Conservation (phyloP, 2,113 vertebrate genomes). For the Tachuris rubrigastra region DNA sequence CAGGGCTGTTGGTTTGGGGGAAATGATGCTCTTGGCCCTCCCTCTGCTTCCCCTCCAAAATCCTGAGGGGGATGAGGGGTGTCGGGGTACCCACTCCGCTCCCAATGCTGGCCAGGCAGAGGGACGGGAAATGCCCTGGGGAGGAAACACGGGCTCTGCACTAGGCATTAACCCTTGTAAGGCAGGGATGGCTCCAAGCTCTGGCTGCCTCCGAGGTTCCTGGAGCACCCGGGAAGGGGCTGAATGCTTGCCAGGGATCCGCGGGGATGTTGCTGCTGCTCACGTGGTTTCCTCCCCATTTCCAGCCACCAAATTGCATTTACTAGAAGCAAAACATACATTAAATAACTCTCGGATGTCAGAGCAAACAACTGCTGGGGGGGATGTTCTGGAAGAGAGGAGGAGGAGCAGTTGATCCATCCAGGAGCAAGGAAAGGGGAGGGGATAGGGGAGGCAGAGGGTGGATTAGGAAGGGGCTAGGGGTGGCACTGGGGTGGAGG, state of each 20-base stretch:
- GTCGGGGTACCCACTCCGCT: rapidly evolving
- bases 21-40: background rate
- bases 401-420: background rate
- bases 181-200: background rate
- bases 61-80: rapidly evolving
- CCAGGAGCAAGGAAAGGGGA: background rate
- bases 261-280: background rate
- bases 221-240: background rate
- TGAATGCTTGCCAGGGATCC: background rate
- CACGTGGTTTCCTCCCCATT: background rate
- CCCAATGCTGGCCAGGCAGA: background rate
- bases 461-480: background rate
- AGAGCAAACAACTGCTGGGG: background rate
- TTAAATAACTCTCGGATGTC: slow-evolving; percentile 4
- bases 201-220: background rate
- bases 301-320: slow-evolving; percentile 24
- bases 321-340: slow-evolving; percentile 31
- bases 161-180: background rate
- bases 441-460: background rate
- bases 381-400: background rate
- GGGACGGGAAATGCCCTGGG: background rate
- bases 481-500: background rate
- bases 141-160: background rate
- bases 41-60: background rate
- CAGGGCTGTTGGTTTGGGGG: background rate